Percentiles rank a stretch among this genome's conserved stretches.
Evolutionary conservation across 2,797 vertebrate genomes (phyloP).

Genomic region (Melanotaenia pygmaea): DNA sequence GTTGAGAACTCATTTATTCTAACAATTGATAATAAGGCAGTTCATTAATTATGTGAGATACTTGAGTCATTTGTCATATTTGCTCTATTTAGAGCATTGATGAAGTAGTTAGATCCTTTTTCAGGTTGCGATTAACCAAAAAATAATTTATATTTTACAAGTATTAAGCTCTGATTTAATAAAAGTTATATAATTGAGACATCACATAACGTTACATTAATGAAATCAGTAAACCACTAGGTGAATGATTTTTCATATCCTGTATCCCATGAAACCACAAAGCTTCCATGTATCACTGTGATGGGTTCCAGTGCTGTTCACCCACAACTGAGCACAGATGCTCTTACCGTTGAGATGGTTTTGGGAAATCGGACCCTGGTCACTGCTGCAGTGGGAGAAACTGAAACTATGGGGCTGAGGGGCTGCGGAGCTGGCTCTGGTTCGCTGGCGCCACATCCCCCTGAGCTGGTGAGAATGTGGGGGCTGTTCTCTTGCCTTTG

Average conservation of each 20-base stretch:
- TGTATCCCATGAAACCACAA: slow-evolving; percentile 35
- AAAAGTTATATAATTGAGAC: neutral
- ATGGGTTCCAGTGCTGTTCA: slow-evolving; percentile 40
- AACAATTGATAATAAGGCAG: slow-evolving; percentile 54
- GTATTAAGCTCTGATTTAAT: slow-evolving; percentile 27
- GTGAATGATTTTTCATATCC: slow-evolving; percentile 15
- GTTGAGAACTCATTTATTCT: slow-evolving; percentile 46
- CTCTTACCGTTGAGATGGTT: slow-evolving; percentile 60
- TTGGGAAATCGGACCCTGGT: slow-evolving; percentile 74
- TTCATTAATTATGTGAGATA: slow-evolving; percentile 52
- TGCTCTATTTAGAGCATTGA: slow-evolving; percentile 57
- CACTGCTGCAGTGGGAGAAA: slow-evolving; percentile 71
- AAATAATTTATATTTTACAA: slow-evolving; percentile 38
- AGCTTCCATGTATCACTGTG: slow-evolving; percentile 18
- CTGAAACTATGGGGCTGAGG: slow-evolving; percentile 75
- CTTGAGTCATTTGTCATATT: slow-evolving; percentile 54
- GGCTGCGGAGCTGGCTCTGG: slow-evolving; percentile 82
- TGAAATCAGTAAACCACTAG: slow-evolving; percentile 31
- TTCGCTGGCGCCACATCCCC: slow-evolving; percentile 87
- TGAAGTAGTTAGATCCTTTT: slow-evolving; percentile 45
- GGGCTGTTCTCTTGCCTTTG: slow-evolving; percentile 88
- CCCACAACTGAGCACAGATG: slow-evolving; percentile 44
- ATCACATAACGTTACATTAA: slow-evolving; percentile 13
- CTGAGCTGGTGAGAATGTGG: slow-evolving; percentile 88
- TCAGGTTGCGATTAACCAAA: slow-evolving; percentile 38